Conservation (phyloP, 1,140 invertebrate genomes). For the Eumeta japonica region DNA sequence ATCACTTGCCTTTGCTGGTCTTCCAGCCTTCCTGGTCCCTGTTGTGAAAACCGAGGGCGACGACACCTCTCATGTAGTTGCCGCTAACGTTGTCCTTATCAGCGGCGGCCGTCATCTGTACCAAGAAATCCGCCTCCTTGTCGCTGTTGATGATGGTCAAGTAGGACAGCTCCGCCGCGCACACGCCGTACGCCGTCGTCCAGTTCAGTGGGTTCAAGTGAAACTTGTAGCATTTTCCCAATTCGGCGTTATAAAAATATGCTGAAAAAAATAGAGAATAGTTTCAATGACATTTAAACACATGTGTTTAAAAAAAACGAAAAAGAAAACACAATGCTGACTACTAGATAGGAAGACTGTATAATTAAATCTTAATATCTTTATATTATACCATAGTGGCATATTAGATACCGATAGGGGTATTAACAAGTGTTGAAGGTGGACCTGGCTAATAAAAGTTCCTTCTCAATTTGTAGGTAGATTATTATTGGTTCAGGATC, state of each 20-base stretch:
- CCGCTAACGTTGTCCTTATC: constrained; percentile 19
- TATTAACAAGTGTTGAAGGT: too few relatives aligned
- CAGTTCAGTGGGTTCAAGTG: constrained; percentile 34
- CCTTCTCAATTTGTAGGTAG: too few relatives aligned
- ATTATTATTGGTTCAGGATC: too few relatives aligned
- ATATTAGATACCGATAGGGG: too few relatives aligned
- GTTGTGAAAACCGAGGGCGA: constrained; percentile 34
- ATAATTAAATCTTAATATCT: too few relatives aligned
- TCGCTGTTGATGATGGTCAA: constrained; percentile 40
- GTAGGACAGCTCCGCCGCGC: constrained; percentile 37
- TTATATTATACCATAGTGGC: too few relatives aligned
- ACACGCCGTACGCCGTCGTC: constrained; percentile 34
- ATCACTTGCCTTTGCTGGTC: constrained; percentile 26
- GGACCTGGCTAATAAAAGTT: too few relatives aligned
- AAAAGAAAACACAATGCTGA: too few relatives aligned
- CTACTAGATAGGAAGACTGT: too few relatives aligned
- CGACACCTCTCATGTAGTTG: constrained; percentile 22
- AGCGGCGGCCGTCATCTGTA: constrained; percentile 18
- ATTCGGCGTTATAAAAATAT: constrained; percentile 23
- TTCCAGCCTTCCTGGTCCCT: constrained; percentile 24
- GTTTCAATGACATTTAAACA: too few relatives aligned
- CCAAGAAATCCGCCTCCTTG: constrained; percentile 27
- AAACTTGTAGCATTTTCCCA: constrained; percentile 45
- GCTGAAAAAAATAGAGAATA: constrained; percentile 28
- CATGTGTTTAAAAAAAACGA: too few relatives aligned